Percentiles rank a stretch among this genome's conserved stretches.
These are phyloP conservation scores for Metopolophium dirhodum DNA, from an alignment of 1,140 invertebrate genomes.

Conservation along the genomic window DNA sequence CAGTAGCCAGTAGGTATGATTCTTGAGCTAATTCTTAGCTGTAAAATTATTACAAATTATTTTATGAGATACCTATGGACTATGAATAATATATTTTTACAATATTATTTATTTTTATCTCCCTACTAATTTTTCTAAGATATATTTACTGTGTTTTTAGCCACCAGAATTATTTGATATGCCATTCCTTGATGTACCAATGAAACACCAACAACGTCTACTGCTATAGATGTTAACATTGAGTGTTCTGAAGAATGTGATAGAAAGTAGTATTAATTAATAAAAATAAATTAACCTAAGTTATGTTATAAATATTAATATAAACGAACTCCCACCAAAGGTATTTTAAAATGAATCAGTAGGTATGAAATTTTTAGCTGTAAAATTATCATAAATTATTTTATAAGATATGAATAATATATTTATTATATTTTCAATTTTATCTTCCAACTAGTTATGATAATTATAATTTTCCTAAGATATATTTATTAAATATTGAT, in stretches of 20 bases:
- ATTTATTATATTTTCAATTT: neutral
- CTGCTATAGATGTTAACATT: neutral
- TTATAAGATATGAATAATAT: neutral
- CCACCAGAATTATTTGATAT: neutral
- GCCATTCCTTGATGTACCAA: neutral
- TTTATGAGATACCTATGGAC: neutral
- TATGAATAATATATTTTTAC: neutral
- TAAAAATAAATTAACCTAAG: too few species aligned
- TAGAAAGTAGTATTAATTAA: too few species aligned
- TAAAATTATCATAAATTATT: neutral
- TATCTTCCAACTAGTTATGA: neutral
- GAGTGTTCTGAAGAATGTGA: neutral
- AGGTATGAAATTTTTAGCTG: neutral
- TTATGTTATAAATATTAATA: too few species aligned
- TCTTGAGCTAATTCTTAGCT: too few species aligned
- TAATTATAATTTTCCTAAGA: neutral
- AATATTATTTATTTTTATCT: too few species aligned
- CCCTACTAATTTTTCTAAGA: neutral
- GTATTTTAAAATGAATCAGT: neutral
- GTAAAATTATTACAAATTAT: neutral
- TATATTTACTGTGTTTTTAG: neutral
- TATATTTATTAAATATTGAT: slow-evolving; percentile 2
- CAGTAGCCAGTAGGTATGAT: neutral
- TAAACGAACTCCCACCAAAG: too few species aligned
- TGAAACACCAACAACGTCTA: neutral